Conservation (phyloP, 2,797 vertebrate species). For the Antrozous pallidus region DNA sequence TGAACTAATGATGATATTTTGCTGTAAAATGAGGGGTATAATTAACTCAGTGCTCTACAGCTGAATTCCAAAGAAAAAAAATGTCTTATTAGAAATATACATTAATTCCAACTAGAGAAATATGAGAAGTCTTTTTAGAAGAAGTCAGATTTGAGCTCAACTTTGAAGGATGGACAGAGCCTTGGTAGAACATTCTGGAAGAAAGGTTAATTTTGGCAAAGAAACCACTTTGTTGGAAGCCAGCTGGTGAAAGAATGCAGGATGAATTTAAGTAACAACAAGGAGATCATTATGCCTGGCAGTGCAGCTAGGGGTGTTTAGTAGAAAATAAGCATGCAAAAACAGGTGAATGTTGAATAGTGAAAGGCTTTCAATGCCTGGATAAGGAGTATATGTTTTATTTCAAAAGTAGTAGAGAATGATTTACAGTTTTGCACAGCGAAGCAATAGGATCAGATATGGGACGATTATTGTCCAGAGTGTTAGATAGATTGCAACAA, state of each 20-base stretch:
- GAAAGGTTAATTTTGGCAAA: not conserved
- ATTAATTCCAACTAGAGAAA: not conserved
- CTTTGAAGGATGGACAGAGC: not conserved
- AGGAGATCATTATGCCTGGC: not conserved
- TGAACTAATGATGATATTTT: slow-evolving; percentile 21
- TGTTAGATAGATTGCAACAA: not conserved
- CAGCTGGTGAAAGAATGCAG: not conserved
- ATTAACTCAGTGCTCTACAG: not conserved
- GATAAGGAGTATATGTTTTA: not conserved
- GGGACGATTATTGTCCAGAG: not conserved
- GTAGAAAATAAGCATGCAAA: slow-evolving; percentile 32
- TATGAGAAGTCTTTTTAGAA: slow-evolving; percentile 9
- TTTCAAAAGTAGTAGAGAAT: slow-evolving; percentile 5
- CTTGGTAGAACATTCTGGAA: not conserved
- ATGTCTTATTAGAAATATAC: not conserved
- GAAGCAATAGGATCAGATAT: not conserved
- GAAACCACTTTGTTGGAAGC: not conserved
- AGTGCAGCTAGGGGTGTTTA: not conserved
- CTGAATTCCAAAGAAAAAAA: not conserved
- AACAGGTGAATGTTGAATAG: not conserved
- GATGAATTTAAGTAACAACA: not conserved
- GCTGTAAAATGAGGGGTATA: not conserved
- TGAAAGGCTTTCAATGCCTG: not conserved
- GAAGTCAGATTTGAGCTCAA: slow-evolving; percentile 22
- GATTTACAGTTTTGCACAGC: slow-evolving; percentile 38